Conservation (phyloP, 53 echinoderm and acorn worm species). For the Paracentrotus lividus region DNA sequence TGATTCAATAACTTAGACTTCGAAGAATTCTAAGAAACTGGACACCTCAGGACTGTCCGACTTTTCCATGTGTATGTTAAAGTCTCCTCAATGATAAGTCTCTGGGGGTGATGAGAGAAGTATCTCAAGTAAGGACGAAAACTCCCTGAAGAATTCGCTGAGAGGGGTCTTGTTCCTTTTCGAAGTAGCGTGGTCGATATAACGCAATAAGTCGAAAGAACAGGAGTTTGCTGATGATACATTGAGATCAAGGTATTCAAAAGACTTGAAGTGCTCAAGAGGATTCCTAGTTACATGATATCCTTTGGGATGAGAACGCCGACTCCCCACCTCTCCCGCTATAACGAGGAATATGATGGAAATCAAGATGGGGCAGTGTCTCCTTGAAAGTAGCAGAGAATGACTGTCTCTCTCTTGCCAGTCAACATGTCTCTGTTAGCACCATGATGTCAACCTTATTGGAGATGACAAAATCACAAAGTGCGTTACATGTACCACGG, state of each 20-base stretch:
- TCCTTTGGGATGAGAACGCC: conserved; percentile 51
- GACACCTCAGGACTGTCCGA: no score
- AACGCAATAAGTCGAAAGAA: conserved; percentile 33
- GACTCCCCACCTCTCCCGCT: conserved; percentile 63
- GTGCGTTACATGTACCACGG: conserved; percentile 16
- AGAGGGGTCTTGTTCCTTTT: no score
- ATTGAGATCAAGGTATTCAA: conserved; percentile 54
- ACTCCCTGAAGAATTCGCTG: no score
- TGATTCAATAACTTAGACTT: conserved; percentile 54
- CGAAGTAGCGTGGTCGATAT: conserved; percentile 37
- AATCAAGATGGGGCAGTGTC: conserved; percentile 61
- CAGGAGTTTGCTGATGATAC: conserved; percentile 5
- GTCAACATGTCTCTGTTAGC: conserved; percentile 58
- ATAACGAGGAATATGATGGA: conserved; percentile 60
- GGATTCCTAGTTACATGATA: conserved; percentile 22
- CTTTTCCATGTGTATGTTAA: conserved; percentile 32
- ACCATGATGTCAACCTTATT: conserved; percentile 46
- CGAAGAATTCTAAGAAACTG: conserved; percentile 17
- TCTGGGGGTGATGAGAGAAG: conserved; percentile 33
- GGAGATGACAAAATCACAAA: no score
- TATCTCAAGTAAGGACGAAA: no score
- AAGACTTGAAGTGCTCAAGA: conserved; percentile 37
- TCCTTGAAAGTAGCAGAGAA: not conserved
- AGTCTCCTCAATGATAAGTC: conserved; percentile 42
- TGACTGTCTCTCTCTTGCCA: conserved; percentile 49